Conservation (phyloP, 2,888 invertebrate genomes). For the Invenusta paracnida region DNA sequence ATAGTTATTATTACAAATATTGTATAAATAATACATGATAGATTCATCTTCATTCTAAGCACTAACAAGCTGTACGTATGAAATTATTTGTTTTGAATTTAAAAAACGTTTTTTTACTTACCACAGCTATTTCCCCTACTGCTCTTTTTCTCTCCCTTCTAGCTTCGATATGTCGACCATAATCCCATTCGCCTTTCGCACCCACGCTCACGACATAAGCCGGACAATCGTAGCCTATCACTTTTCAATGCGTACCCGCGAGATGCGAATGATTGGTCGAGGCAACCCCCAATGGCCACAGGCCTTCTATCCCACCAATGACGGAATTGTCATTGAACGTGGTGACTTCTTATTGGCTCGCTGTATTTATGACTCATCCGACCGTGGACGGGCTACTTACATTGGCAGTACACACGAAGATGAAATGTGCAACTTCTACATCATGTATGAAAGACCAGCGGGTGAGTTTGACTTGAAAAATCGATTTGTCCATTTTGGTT, state of each 20-base stretch:
- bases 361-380: constrained; percentile 62
- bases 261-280: constrained; percentile 59
- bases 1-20: too few relatives aligned
- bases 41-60: too few relatives aligned
- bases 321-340: constrained; percentile 58
- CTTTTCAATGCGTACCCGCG: constrained; percentile 46
- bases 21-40: too few relatives aligned
- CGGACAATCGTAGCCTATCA: constrained; percentile 64
- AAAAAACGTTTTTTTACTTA: too few relatives aligned
- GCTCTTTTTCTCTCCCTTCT: too few relatives aligned
- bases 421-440: constrained; percentile 62
- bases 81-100: too few relatives aligned
- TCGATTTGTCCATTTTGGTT: not conserved
- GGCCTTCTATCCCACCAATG: constrained; percentile 62
- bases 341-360: constrained; percentile 61
- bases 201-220: constrained; percentile 65
- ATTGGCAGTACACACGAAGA: constrained; percentile 57
- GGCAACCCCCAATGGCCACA: constrained; percentile 67
- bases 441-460: constrained; percentile 53
- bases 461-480: not conserved
- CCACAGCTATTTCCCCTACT: too few relatives aligned
- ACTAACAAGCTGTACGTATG: too few relatives aligned
- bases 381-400: constrained; percentile 55
- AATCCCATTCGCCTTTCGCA: constrained; percentile 63
- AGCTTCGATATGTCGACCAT: constrained; percentile 8